phyloP scores from a whole-genome alignment of 2,113 vertebrate species.

The Isurus oxyrinchus region DNA sequence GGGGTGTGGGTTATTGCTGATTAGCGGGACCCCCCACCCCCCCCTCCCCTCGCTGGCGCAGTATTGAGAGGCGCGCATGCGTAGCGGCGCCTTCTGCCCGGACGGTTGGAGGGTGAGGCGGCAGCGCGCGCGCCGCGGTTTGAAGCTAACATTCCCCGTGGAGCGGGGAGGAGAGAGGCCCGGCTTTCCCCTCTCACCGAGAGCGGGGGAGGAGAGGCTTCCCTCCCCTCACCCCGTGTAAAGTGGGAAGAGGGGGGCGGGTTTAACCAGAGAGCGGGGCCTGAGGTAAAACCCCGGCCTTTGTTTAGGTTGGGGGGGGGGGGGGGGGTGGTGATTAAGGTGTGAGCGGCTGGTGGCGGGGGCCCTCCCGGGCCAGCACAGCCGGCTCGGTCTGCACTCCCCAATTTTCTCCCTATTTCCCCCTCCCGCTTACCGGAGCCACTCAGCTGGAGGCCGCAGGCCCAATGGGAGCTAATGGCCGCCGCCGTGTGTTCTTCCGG shows the following conservation, averaged over 20 bases:
- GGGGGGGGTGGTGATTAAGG: accelerated
- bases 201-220: slow-evolving; percentile 49
- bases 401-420: no score
- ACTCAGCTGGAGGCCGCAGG: background rate
- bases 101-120: slow-evolving; percentile 38
- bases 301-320: background rate
- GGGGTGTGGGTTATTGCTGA: background rate
- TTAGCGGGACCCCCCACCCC: slow-evolving; percentile 33
- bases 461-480: background rate
- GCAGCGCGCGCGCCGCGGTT: background rate
- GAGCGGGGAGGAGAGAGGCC: slow-evolving; percentile 56
- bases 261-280: background rate
- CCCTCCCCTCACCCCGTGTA: background rate
- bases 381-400: no score
- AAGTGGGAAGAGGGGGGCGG: background rate
- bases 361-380: no score
- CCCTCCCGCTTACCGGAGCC: no score
- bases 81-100: slow-evolving; percentile 63
- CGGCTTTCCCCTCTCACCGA: slow-evolving; percentile 43
- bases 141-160: background rate
- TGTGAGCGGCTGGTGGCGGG: no score
- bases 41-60: slow-evolving; percentile 52
- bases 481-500: background rate
- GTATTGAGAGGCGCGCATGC: slow-evolving; percentile 70
- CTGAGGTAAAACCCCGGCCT: background rate